phyloP scores from a whole-genome alignment of 2,797 vertebrate species.

The Sebastes matsubarae region DNA sequence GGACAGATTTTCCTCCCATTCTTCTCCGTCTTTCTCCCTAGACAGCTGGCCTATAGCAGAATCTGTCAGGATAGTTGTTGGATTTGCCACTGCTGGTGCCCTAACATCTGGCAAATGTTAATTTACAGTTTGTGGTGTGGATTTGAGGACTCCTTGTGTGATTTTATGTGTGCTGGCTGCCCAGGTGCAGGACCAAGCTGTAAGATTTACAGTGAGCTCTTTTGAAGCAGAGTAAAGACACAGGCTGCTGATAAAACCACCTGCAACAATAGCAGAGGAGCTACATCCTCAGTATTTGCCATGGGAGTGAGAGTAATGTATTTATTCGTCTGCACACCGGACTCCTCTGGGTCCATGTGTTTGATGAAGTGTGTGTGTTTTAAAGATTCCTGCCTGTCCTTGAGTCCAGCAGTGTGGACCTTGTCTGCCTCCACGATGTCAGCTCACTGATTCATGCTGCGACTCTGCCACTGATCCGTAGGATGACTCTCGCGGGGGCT shows the following conservation, averaged over 20 bases:
- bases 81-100: slow-evolving; percentile 34
- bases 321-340: slow-evolving; percentile 15
- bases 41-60: slow-evolving; percentile 49
- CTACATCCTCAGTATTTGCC: slow-evolving; percentile 6
- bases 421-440: slow-evolving; percentile 59
- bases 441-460: slow-evolving; percentile 70
- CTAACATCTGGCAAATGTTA: slow-evolving; percentile 56
- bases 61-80: slow-evolving; percentile 33
- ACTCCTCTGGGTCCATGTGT: slow-evolving; percentile 28
- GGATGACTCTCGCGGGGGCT: slow-evolving; percentile 53
- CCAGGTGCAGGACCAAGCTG: slow-evolving; percentile 18
- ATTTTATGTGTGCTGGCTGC: slow-evolving; percentile 5
- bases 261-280: neutral
- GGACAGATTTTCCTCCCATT: slow-evolving; percentile 31
- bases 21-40: slow-evolving; percentile 14
- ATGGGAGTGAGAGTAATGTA: slow-evolving; percentile 11
- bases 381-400: slow-evolving; percentile 54
- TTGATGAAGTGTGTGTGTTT: slow-evolving; percentile 33
- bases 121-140: slow-evolving; percentile 40
- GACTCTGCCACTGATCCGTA: slow-evolving; percentile 69
- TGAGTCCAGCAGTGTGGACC: slow-evolving; percentile 57
- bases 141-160: neutral
- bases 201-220: slow-evolving; percentile 1
- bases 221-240: neutral
- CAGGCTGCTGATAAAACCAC: neutral